A percentile compares a stretch with the other conserved stretches of the same genome.
phyloP scores from a whole-genome alignment of 1,140 invertebrate genomes.

The Macrotrachela quadricornifera region DNA sequence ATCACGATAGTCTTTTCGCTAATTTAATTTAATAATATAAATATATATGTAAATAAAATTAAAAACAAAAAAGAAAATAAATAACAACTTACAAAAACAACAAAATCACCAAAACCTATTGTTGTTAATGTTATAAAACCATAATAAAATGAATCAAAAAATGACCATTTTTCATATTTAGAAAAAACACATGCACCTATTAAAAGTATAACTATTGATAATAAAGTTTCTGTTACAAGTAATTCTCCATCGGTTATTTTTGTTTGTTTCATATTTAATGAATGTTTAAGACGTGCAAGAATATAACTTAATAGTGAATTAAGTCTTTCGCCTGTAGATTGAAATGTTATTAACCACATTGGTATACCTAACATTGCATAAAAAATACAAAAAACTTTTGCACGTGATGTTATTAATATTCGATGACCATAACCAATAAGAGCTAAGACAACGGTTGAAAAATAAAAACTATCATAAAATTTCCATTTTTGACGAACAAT shows the following conservation, averaged over 20 bases:
- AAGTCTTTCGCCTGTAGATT: background rate
- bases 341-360: constrained; percentile 15
- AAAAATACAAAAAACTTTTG: constrained; percentile 31
- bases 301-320: constrained; percentile 11
- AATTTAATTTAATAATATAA: too few relatives aligned
- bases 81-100: background rate
- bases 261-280: too few relatives aligned
- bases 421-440: too few relatives aligned
- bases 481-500: too few relatives aligned
- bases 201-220: background rate
- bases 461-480: too few relatives aligned
- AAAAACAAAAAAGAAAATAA: too few relatives aligned
- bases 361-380: constrained; percentile 20
- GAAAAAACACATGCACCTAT: background rate
- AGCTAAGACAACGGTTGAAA: too few relatives aligned
- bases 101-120: constrained; percentile 39
- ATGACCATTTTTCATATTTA: constrained; percentile 51
- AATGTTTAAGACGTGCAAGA: too few relatives aligned
- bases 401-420: constrained; percentile 7
- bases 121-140: constrained; percentile 95
- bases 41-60: too few relatives aligned
- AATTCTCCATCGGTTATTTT: background rate
- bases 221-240: background rate
- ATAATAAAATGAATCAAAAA: constrained; percentile 95
- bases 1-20: too few relatives aligned